Evolutionary conservation across 1,140 invertebrate genomes (phyloP).

Genomic region (Grapholita molesta): DNA sequence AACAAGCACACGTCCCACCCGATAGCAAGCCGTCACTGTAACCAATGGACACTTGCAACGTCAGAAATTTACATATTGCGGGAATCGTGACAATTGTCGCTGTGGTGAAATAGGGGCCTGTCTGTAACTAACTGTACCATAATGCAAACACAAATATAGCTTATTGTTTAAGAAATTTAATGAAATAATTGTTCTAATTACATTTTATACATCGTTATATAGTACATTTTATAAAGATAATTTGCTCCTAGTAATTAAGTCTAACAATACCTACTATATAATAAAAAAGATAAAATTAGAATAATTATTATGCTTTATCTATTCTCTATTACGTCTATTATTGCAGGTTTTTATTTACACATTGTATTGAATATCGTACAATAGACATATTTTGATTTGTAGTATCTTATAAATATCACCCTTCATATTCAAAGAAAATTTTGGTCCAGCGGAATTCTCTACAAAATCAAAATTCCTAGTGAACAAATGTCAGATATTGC

Average conservation of each 20-base stretch:
- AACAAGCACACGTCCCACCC: too few species aligned
- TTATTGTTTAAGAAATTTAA: constrained; percentile 71
- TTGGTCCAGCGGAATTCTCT: constrained; percentile 76
- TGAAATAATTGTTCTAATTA: constrained; percentile 72
- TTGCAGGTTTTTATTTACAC: constrained; percentile 72
- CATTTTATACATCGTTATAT: constrained; percentile 70
- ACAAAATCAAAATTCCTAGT: constrained; percentile 66
- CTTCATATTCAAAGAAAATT: constrained; percentile 69
- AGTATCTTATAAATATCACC: constrained; percentile 49
- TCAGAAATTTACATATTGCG: too few species aligned
- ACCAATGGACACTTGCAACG: too few species aligned
- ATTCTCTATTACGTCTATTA: constrained; percentile 56
- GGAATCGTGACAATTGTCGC: too few species aligned
- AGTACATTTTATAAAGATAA: constrained; percentile 63
- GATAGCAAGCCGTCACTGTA: too few species aligned
- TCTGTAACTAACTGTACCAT: not conserved
- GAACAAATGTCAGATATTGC: constrained; percentile 53
- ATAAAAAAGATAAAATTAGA: constrained; percentile 57
- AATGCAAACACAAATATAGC: constrained; percentile 12
- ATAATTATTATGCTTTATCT: constrained; percentile 42
- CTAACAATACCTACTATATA: constrained; percentile 60
- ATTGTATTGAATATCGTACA: constrained; percentile 50
- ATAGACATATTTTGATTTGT: constrained; percentile 49
- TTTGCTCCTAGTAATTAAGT: constrained; percentile 43
- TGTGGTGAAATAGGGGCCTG: too few species aligned